Evolutionary conservation across 2,797 vertebrate species (phyloP), one percentile per base, ranked within the genome.

Genomic region (Chloroceryle inda): DNA sequence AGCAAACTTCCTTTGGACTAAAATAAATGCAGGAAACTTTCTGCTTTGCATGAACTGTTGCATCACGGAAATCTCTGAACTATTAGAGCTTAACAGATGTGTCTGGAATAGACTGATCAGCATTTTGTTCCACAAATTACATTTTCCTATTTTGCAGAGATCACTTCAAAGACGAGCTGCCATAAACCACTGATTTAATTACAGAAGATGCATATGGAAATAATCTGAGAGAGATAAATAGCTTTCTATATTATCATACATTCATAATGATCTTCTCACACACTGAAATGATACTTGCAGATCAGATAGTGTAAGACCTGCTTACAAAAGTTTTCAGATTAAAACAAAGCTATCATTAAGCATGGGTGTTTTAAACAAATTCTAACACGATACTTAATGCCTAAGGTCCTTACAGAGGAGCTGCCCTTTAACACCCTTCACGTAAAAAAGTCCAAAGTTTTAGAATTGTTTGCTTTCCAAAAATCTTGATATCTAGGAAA

Each of bases 201-300:
- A 85, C n/a, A 77, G 69, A 50, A 37, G 76, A 94, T 93, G 53
- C 96, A 97, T 71, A 89, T 89, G 93, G 96, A 97, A 97, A 90
- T 82, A 83, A 97, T 97, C 92, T 93, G n/a, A 85, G 86, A 92
- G 71, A 85, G 63, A 93, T 68, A 90, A 94, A 87, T 71, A 79
- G 42, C 75, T 95, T 92, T 59, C 71, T 93, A 9, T 38, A 85
- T 95, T 93, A 91, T 96, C 92, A 94, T 91, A 84, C 62, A 84
- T 78, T 94, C 68, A 75, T 61, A 79, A 80, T 16, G 22, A 52
- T 49, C 68, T 95, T 79, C 69, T 61, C 6, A 13, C 72, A 92
- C 33, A 63, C 68, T 82, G 69, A 92, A 91, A 81, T 31, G 56
- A 63, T 81, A 59, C n/a, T 80, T 79, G 52, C 47, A 76, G 85